Evolutionary conservation across 2,113 vertebrate genomes (phyloP).

Genomic region (Cheilinus undulatus): DNA sequence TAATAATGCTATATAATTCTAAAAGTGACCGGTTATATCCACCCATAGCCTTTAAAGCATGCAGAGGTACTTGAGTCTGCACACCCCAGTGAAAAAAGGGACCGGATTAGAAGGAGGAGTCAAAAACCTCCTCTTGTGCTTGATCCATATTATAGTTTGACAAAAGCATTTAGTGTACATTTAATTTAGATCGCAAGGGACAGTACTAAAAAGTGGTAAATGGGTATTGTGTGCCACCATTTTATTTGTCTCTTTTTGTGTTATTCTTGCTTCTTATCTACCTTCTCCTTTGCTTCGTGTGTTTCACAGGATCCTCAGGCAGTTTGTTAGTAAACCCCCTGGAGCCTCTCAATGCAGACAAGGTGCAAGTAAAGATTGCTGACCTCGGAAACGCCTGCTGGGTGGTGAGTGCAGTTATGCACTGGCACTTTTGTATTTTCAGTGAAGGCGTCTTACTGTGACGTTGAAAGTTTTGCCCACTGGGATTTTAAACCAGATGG

Average conservation of each 20-base stretch:
- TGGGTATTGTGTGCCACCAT: no score
- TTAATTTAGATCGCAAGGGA: no score
- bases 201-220: no score
- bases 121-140: no score
- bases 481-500: neutral
- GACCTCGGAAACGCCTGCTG: constrained; percentile 99
- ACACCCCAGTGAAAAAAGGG: no score
- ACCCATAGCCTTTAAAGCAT: no score
- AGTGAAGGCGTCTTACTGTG: neutral
- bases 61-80: no score
- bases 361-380: constrained; percentile 97
- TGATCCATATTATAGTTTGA: no score
- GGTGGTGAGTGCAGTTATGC: constrained; percentile 89
- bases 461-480: neutral
- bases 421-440: neutral
- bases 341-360: constrained; percentile 93
- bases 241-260: neutral
- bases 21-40: no score
- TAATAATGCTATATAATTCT: no score
- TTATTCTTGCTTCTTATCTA: neutral
- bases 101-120: no score
- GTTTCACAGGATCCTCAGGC: constrained; percentile 83
- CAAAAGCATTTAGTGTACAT: no score
- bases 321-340: constrained; percentile 93
- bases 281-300: neutral